Base-by-base conservation (phyloP, 2,888 invertebrate genomes). In the Cataglyphis cursor region DNA sequence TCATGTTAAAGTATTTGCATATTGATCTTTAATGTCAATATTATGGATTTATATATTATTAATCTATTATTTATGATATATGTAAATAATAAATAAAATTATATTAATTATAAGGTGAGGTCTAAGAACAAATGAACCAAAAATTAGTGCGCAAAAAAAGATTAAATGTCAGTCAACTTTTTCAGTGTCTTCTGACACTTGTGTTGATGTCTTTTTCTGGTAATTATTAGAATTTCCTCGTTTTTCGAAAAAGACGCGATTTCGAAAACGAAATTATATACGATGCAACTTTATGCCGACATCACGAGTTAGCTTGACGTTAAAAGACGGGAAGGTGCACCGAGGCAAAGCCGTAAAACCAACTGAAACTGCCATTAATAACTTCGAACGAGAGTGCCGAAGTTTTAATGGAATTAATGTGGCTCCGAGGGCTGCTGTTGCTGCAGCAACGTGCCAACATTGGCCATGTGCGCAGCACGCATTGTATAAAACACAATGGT, bases 351-450 rank as follows among this genome's bases (percentile, higher is more conserved):
- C 41, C 38, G 74, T 73, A 72, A 83, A 87, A 51, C 64, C 62
- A 74, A 66, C 66, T 72, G 72, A 68, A 90, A 87, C 82, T 82
- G 48, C 81, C 86, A 85, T 90, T 89, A 88, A 90, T 90, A 89
- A 89, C 86, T 89, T 88, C 78, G 68, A 87, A 86, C 83, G 73
- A 82, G 82, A 83, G 51, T 72, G 74, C 57, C 62, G 61, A 86
- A 87, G 82, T 88, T 92, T 87, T 73, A 87, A 87, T 85, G 82
- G 84, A 85, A 89, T 91, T 88, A 89, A 90, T 82, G 87, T 68
- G 65, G 80, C 74, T 76, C 24, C 54, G 51, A 65, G 51, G 64
- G 65, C 59, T 57, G 62, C 76, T 59, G 31, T 41, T 48, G 31
- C 57, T 35, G 48, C 64, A 74, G 41, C 76, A 70, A 70, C 57